Evolutionary conservation across 2,113 vertebrate genomes (phyloP), one percentile per base, ranked within the genome.

Genomic region (Hystrix brachyura): DNA sequence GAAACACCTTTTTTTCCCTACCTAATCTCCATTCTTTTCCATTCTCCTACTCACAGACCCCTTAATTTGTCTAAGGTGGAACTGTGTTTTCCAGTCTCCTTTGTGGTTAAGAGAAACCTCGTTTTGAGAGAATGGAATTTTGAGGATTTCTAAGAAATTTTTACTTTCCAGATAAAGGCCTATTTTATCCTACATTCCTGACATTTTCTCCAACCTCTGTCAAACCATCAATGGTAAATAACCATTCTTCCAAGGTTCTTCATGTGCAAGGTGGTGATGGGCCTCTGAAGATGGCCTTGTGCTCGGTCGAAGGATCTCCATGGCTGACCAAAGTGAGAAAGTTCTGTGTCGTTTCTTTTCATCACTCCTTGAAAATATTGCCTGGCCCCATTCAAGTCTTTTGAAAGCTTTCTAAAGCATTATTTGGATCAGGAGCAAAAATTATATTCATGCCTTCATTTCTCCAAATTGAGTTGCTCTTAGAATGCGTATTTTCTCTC

Each of bases 371-470:
- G 67, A 91, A 89, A 87, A 87, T 25, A 57, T 11, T 43, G 38
- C 23, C 57, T 69, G 27, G n/a, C 21, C 18, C 46, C 53, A 80
- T 34, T 62, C 3, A 65, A 84, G 27, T 79, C 74, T 87, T 94
- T 94, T 59, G 43, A 88, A 29, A 90, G 34, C 64, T 67, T 57
- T 91, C 46, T 93, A 91, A 87, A 32, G 18, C 38, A 87, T 94
- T 97, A 87, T 97, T 95, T 97, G 94, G 90, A 74, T 94, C 95
- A 51, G 18, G 59, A 97, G 81, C 93, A 88, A 64, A 97, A 62
- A 90, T 78, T 65, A 19, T 97, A 87, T 94, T 98, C 95, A 96
- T 98, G 43, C 96, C 79, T 95, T 97, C 95, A 96, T 97, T 98
- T 98, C 94, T 90, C 88, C 4, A 32, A 79, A 87, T 67, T 83